These are phyloP conservation scores for Peromyscus californicus DNA, from an alignment of 2,113 vertebrate genomes.

Conservation along the genomic window DNA sequence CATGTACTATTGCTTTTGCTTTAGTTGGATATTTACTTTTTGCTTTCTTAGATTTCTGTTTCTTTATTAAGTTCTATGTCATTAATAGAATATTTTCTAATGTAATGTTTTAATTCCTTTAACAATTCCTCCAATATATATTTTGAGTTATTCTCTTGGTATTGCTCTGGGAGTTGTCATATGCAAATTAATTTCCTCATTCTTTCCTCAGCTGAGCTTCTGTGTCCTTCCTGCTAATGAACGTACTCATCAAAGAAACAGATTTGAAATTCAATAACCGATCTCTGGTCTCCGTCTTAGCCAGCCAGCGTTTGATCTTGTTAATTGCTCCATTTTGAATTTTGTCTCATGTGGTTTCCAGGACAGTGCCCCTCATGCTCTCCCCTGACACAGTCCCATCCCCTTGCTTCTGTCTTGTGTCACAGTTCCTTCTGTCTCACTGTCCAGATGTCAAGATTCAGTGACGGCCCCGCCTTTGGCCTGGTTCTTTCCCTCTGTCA, in stretches of 20 bases:
- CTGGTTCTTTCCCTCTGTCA: neutral
- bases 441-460: neutral
- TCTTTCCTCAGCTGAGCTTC: neutral
- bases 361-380: neutral
- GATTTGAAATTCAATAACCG: neutral
- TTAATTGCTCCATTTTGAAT: neutral
- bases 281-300: neutral
- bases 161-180: neutral
- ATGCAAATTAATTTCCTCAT: neutral
- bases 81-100: conserved; percentile 3
- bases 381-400: neutral
- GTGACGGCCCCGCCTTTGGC: neutral
- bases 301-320: neutral
- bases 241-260: neutral
- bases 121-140: neutral
- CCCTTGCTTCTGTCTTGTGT: neutral
- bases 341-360: neutral
- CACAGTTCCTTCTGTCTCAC: neutral
- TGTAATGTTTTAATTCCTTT: conserved; percentile 31
- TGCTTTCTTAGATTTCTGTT: neutral
- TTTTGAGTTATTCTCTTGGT: conserved; percentile 13
- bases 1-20: neutral
- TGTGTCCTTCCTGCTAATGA: neutral
- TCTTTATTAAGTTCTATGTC: neutral
- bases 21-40: neutral